Evolutionary conservation across 2,888 invertebrate genomes (phyloP), one percentile per base, ranked within the genome.

Genomic region (Tipula lateralis): DNA sequence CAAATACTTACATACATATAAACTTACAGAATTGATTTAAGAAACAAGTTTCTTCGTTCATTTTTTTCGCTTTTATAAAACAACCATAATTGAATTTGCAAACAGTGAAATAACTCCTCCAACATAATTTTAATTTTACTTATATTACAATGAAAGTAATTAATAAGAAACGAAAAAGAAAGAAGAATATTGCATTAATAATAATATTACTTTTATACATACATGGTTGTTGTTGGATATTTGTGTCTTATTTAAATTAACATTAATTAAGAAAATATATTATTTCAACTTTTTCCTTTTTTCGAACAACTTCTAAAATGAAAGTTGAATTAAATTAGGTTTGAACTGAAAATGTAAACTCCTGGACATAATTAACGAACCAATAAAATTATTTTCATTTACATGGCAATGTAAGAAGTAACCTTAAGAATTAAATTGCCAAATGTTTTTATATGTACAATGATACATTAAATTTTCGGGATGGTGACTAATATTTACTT

Each of bases 51-150:
- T 66, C 66, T 66, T 12, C 66, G 24, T 66, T 66, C 19, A 66
- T 24, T 66, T 66, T 24, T 66, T 44, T 44, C 0, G 13, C 5
- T 66, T 24, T 66, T n/a, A 16, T 16, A 44, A 66, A 19, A 24
- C 19, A 66, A 66, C 66, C 24, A 66, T 66, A 66, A 66, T 66
- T 66, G 66, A 66, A 66, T 66, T 66, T 66, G 24, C 24, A 66
- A 66, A 66, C 66, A 24, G 66, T 66, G 66, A 66, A 66, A 66
- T 66, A 66, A 66, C 66, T 66, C 66, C 66, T 66, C 66, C 66
- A 66, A 66, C 66, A 66, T 66, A 66, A 66, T 66, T 66, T 66
- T 66, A 66, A 66, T 66, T 66, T 66, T 66, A 24, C 66, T 66
- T 66, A 66, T 24, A 24, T 66, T 66, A 66, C 66, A 66, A 66